These are phyloP conservation scores for Monoplex corrugatus DNA, from an alignment of 2,888 invertebrate species.

Conservation along the genomic window DNA sequence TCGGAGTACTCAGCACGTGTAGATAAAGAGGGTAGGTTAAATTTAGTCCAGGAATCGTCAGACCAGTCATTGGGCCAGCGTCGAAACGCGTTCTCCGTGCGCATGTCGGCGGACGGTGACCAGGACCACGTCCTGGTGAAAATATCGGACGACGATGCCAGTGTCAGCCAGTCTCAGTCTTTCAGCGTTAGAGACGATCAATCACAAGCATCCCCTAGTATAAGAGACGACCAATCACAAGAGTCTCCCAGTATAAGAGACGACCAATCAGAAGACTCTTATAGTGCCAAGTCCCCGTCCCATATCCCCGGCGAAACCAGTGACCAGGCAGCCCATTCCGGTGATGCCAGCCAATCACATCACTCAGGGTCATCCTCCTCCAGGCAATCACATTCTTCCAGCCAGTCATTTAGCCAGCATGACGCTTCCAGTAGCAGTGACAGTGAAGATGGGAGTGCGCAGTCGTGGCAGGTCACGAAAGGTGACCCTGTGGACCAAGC, in stretches of 20 bases:
- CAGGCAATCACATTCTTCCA: constrained; percentile 36
- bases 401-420: neutral
- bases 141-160: neutral
- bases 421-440: neutral
- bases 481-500: neutral
- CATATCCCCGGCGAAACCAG: neutral
- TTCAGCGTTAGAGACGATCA: neutral
- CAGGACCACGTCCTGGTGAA: constrained; percentile 32
- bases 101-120: neutral
- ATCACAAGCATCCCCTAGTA: too few species aligned
- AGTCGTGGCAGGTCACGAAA: neutral
- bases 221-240: neutral
- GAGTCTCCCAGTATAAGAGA: too few species aligned
- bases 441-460: neutral
- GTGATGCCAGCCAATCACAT: neutral
- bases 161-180: constrained; percentile 21
- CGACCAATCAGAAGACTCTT: neutral
- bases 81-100: neutral
- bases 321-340: neutral
- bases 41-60: neutral
- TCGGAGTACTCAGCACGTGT: constrained; percentile 23
- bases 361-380: neutral
- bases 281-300: neutral
- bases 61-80: neutral
- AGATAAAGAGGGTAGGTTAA: constrained; percentile 45